A percentile compares a stretch with the other conserved stretches of the same genome.
Conservation (phyloP, 2,797 vertebrate species). For the Chaenodraco wilsoni region DNA sequence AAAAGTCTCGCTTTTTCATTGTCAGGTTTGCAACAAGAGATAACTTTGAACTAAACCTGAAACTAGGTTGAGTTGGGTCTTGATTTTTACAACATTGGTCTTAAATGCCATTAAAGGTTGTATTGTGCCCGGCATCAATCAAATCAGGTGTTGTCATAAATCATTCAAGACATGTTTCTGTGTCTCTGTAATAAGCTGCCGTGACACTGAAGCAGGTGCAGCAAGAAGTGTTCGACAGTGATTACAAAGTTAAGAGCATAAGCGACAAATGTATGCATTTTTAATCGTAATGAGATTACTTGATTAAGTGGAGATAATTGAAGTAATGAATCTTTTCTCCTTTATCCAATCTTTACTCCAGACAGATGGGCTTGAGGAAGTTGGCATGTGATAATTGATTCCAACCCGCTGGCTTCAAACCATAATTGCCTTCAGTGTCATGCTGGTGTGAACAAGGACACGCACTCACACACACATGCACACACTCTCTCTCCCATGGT, state of each 20-base stretch:
- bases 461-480: not conserved
- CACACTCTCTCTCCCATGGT: slow-evolving; percentile 23
- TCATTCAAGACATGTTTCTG: too few relatives aligned
- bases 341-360: too few relatives aligned
- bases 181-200: too few relatives aligned
- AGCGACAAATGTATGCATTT: not conserved
- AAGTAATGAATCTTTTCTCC: slow-evolving; percentile 2
- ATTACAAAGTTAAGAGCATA: not conserved
- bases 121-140: too few relatives aligned
- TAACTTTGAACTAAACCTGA: too few relatives aligned
- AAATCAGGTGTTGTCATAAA: too few relatives aligned
- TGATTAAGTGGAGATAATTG: slow-evolving; percentile 20
- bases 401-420: slow-evolving; percentile 64
- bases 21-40: too few relatives aligned
- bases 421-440: slow-evolving; percentile 73
- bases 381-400: slow-evolving; percentile 72
- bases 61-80: too few relatives aligned
- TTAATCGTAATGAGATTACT: slow-evolving; percentile 13
- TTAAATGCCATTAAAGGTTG: too few relatives aligned
- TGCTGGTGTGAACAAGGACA: slow-evolving; percentile 40
- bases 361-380: slow-evolving; percentile 48
- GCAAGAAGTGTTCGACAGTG: not conserved
- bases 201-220: too few relatives aligned
- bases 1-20: too few relatives aligned
- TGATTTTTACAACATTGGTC: too few relatives aligned